These are phyloP conservation scores for Lordiphosa fenestrarum DNA, from an alignment of 2,888 invertebrate genomes.

Conservation along the genomic window DNA sequence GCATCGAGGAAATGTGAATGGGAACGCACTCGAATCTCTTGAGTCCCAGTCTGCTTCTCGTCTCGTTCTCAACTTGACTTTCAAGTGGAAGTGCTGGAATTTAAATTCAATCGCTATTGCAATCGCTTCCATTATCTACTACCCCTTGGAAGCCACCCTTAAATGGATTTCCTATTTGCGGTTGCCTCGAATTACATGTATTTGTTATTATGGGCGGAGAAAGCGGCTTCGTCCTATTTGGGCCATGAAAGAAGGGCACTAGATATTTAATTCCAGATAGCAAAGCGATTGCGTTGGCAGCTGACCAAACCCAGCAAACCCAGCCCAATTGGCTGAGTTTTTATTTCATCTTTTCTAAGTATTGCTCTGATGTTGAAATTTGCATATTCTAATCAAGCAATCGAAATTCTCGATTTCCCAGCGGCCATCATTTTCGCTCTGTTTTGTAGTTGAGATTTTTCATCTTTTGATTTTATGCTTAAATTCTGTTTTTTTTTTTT, in stretches of 20 bases:
- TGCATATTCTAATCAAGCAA: constrained; percentile 61
- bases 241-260: too few relatives aligned
- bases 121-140: constrained; percentile 9
- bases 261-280: constrained; percentile 49
- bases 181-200: constrained; percentile 20
- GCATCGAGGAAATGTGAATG: constrained; percentile 11
- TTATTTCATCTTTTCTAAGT: not conserved
- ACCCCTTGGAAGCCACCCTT: constrained; percentile 4
- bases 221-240: constrained; percentile 32
- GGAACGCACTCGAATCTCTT: constrained; percentile 35
- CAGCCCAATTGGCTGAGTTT: not conserved
- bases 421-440: constrained; percentile 47
- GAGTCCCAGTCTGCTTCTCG: constrained; percentile 22
- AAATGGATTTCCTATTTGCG: constrained; percentile 30
- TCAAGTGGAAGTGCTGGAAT: constrained; percentile 60
- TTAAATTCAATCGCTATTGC: constrained; percentile 65
- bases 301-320: not conserved
- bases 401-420: constrained; percentile 51
- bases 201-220: constrained; percentile 24
- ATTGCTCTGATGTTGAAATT: constrained; percentile 42
- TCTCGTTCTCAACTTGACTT: constrained; percentile 48
- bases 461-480: too few relatives aligned
- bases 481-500: too few relatives aligned
- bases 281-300: not conserved
- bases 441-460: too few relatives aligned